These are phyloP conservation scores for Bombus breviceps DNA, from an alignment of 1,140 invertebrate genomes.

Conservation along the genomic window DNA sequence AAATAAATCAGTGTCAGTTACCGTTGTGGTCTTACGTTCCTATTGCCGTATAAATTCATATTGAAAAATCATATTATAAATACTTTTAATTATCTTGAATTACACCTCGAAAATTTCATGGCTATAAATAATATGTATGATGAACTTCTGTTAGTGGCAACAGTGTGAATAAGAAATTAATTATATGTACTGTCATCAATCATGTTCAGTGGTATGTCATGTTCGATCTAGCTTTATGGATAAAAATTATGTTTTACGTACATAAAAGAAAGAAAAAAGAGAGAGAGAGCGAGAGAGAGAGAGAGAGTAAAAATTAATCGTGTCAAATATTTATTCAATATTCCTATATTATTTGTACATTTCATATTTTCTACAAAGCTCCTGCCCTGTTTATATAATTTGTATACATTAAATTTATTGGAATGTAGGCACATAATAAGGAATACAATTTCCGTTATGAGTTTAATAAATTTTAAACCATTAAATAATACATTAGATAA, in stretches of 20 bases:
- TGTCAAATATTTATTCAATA: constrained; percentile 61
- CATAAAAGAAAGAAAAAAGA: constrained; percentile 32
- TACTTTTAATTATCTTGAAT: background rate
- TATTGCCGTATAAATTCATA: constrained; percentile 26
- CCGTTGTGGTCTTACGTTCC: constrained; percentile 45
- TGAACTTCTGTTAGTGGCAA: constrained; percentile 29
- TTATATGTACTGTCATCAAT: constrained; percentile 32
- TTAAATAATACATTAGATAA: constrained; percentile 41
- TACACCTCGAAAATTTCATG: constrained; percentile 12
- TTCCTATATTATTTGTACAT: constrained; percentile 58
- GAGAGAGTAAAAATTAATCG: constrained; percentile 50
- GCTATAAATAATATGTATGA: constrained; percentile 22
- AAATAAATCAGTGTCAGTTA: constrained; percentile 50
- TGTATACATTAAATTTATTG: constrained; percentile 41
- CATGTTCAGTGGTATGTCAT: constrained; percentile 37
- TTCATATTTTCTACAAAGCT: constrained; percentile 54
- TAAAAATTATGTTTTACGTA: constrained; percentile 40
- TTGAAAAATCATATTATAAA: constrained; percentile 15
- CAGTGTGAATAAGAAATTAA: constrained; percentile 36
- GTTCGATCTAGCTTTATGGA: constrained; percentile 47
- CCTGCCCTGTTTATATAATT: constrained; percentile 56
- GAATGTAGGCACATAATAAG: constrained; percentile 34
- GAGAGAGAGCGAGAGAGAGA: background rate
- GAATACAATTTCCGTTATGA: constrained; percentile 32
- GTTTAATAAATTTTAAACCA: constrained; percentile 15